phyloP scores from a whole-genome alignment of 2,797 vertebrate genomes.

The Momotus momota region DNA sequence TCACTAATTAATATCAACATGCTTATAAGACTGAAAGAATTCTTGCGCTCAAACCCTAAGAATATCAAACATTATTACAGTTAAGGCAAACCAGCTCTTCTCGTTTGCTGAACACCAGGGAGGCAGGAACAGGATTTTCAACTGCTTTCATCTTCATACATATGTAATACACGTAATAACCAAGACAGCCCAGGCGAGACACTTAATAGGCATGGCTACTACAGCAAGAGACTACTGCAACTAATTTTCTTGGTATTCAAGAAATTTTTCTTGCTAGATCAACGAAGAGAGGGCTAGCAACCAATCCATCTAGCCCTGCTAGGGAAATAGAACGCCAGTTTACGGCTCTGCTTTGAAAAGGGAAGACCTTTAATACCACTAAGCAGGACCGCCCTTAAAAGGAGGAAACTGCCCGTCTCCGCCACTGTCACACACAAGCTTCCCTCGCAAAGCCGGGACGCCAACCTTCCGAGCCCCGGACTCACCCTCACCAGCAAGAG shows the following conservation, averaged over 20 bases:
- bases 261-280: neutral
- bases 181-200: fast-evolving
- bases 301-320: fast-evolving
- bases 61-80: neutral
- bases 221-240: neutral
- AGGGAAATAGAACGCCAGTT: fast-evolving
- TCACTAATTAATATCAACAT: neutral
- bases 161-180: fast-evolving
- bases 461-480: neutral
- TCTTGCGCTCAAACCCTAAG: neutral
- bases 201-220: neutral
- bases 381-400: too few relatives aligned
- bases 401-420: neutral
- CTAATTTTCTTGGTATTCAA: neutral
- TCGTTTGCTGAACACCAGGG: neutral
- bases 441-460: neutral
- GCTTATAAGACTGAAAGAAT: neutral
- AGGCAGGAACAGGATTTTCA: neutral
- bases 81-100: neutral
- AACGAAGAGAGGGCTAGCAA: neutral
- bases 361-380: fast-evolving
- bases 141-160: fast-evolving
- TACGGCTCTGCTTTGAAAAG: fast-evolving
- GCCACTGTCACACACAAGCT: neutral
- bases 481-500: neutral